Conservation (phyloP, 2,888 invertebrate species). For the Xylota sylvarum region DNA sequence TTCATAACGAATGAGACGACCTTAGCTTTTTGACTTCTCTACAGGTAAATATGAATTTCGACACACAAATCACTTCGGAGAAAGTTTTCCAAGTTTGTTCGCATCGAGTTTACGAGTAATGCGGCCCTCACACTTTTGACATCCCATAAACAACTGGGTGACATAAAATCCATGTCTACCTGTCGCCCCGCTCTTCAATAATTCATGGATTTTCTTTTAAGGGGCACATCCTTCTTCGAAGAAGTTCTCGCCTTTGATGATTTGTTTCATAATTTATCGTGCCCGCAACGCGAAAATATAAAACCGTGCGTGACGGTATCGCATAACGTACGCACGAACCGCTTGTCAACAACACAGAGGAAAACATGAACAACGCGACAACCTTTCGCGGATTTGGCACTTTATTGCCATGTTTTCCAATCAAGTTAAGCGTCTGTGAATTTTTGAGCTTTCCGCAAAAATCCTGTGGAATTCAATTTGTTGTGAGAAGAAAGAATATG, state of each 20-base stretch:
- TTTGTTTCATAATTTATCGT: slow-evolving; percentile 70
- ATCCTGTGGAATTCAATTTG: slow-evolving; percentile 13
- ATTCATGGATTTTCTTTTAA: slow-evolving; percentile 47
- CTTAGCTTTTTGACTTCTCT: background rate
- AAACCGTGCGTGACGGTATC: slow-evolving; percentile 60
- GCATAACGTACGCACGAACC: slow-evolving; percentile 57
- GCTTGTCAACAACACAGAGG: slow-evolving; percentile 45
- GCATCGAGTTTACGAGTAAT: slow-evolving; percentile 22
- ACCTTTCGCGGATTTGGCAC: background rate
- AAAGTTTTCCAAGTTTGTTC: slow-evolving; percentile 4
- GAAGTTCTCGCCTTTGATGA: slow-evolving; percentile 42
- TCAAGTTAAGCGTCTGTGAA: slow-evolving; percentile 34
- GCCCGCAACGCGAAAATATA: slow-evolving; percentile 12
- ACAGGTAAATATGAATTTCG: slow-evolving; percentile 32
- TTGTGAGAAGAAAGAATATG: background rate
- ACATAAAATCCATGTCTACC: slow-evolving; percentile 63
- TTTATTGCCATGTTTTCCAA: slow-evolving; percentile 52
- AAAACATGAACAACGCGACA: slow-evolving; percentile 38
- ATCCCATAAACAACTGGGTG: slow-evolving; percentile 65
- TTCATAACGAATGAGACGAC: background rate
- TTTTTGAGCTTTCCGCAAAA: background rate
- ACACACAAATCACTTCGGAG: slow-evolving; percentile 26
- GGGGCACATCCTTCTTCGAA: background rate
- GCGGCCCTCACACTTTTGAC: slow-evolving; percentile 21
- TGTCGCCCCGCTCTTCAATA: slow-evolving; percentile 62